Conservation (phyloP, 1,140 invertebrate species). For the Coelopa frigida region DNA sequence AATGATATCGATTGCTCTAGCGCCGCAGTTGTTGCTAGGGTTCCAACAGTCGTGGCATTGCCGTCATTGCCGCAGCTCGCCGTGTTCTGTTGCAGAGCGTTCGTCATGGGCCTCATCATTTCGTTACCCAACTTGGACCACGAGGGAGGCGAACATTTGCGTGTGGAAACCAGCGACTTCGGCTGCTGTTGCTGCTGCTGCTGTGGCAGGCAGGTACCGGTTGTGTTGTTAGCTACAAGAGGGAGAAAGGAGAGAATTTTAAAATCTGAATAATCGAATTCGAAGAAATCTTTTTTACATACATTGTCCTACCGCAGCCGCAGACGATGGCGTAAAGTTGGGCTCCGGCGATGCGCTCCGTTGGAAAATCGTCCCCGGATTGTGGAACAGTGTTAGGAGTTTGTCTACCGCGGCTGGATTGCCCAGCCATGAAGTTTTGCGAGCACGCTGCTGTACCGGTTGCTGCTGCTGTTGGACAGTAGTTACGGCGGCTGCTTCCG, state of each 20-base stretch:
- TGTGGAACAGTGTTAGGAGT: conserved; percentile 51
- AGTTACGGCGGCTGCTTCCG: neutral
- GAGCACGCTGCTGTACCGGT: conserved; percentile 34
- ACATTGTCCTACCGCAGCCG: too few relatives aligned
- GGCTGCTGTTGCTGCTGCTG: conserved; percentile 1
- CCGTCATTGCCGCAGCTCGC: conserved; percentile 8
- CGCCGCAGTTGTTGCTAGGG: conserved; percentile 10
- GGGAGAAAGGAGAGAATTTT: too few relatives aligned
- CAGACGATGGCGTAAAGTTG: conserved; percentile 11
- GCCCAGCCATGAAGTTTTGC: conserved; percentile 53
- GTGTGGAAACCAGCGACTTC: conserved; percentile 5
- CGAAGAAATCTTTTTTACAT: too few relatives aligned
- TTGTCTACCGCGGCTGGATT: conserved; percentile 50
- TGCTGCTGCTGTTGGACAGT: conserved; percentile 21
- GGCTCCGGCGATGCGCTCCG: conserved; percentile 37
- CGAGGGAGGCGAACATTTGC: conserved; percentile 18
- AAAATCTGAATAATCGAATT: neutral
- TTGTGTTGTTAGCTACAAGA: neutral
- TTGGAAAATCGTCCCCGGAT: conserved; percentile 49
- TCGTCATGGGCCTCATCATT: conserved; percentile 3
- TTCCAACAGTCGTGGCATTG: conserved; percentile 9
- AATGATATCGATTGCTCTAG: conserved; percentile 23
- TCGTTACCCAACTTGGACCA: conserved; percentile 18
- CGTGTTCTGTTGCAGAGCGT: conserved; percentile 2
- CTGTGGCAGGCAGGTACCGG: neutral